Conservation (phyloP, 2,888 invertebrate species). For the Linnaemya tessellans region DNA sequence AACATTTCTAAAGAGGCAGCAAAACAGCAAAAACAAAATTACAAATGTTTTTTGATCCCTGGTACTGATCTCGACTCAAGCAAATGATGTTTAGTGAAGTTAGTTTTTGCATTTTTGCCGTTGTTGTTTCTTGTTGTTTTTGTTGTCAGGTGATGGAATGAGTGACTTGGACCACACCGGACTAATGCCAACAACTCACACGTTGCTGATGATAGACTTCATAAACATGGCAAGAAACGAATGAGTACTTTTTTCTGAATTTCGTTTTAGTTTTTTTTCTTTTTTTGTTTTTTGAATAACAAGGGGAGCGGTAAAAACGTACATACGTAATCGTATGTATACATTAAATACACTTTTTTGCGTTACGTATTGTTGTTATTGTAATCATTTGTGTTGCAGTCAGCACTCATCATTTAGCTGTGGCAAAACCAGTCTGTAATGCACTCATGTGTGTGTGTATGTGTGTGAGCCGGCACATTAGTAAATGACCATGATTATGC, state of each 20-base stretch:
- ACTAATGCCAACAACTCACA: slow-evolving; percentile 67
- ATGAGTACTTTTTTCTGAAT: slow-evolving; percentile 15
- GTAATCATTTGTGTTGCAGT: slow-evolving; percentile 47
- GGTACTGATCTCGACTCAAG: slow-evolving; percentile 50
- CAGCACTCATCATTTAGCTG: slow-evolving; percentile 24
- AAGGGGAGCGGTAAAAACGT: slow-evolving; percentile 18
- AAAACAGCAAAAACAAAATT: neutral
- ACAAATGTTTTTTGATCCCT: neutral
- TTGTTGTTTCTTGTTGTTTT: neutral
- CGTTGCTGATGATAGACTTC: slow-evolving; percentile 65
- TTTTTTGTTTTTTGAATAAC: neutral
- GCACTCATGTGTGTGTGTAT: neutral
- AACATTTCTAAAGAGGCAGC: neutral
- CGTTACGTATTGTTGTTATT: slow-evolving; percentile 15
- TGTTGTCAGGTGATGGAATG: slow-evolving; percentile 50
- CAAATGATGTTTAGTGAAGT: slow-evolving; percentile 47
- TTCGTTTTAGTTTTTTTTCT: too few species aligned
- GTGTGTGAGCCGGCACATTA: slow-evolving; percentile 54
- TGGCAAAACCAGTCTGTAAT: slow-evolving; percentile 4
- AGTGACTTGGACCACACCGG: slow-evolving; percentile 71
- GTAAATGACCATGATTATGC: slow-evolving; percentile 72
- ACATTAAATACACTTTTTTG: slow-evolving; percentile 3
- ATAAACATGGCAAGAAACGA: slow-evolving; percentile 29
- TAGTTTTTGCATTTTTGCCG: slow-evolving; percentile 12
- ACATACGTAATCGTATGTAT: slow-evolving; percentile 1